Evolutionary conservation across 2,888 invertebrate species (phyloP).

Genomic region (Euplagia quadripunctaria): DNA sequence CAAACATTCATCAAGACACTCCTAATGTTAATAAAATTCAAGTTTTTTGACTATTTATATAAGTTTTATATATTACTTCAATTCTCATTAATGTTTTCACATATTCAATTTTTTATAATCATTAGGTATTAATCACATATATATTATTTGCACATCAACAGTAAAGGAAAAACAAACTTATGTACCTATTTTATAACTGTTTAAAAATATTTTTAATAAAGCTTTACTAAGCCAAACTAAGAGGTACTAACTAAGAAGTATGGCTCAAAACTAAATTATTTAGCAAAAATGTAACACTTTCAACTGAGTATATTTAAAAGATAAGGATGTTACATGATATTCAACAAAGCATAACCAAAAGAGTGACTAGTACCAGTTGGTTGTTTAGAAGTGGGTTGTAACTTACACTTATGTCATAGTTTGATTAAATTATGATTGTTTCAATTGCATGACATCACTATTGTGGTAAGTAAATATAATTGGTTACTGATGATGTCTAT

Average conservation of each 20-base stretch:
- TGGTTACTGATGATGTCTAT: slow-evolving; percentile 18
- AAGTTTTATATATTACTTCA: not conserved
- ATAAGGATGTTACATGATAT: slow-evolving; percentile 72
- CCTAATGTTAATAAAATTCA: slow-evolving; percentile 12
- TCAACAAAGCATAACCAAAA: slow-evolving; percentile 72
- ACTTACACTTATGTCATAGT: slow-evolving; percentile 68
- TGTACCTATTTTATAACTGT: not conserved
- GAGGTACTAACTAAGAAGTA: slow-evolving; percentile 46
- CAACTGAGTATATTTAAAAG: slow-evolving; percentile 62
- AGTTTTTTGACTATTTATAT: slow-evolving; percentile 2
- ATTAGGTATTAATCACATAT: not conserved
- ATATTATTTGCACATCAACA: not conserved
- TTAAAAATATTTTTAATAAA: not conserved
- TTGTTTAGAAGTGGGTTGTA: slow-evolving; percentile 31
- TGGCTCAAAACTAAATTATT: slow-evolving; percentile 57
- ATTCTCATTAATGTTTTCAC: not conserved
- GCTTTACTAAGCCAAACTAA: slow-evolving; percentile 22
- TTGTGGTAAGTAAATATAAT: slow-evolving; percentile 28
- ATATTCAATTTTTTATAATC: not conserved
- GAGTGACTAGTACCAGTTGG: slow-evolving; percentile 48
- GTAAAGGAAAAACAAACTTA: not conserved
- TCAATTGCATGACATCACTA: slow-evolving; percentile 47
- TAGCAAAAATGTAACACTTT: slow-evolving; percentile 73
- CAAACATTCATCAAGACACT: slow-evolving; percentile 5
- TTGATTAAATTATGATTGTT: slow-evolving; percentile 55